Percentiles rank a stretch among this genome's conserved stretches.
Conservation (phyloP, 1,140 invertebrate genomes). For the Trichoplusia ni region DNA sequence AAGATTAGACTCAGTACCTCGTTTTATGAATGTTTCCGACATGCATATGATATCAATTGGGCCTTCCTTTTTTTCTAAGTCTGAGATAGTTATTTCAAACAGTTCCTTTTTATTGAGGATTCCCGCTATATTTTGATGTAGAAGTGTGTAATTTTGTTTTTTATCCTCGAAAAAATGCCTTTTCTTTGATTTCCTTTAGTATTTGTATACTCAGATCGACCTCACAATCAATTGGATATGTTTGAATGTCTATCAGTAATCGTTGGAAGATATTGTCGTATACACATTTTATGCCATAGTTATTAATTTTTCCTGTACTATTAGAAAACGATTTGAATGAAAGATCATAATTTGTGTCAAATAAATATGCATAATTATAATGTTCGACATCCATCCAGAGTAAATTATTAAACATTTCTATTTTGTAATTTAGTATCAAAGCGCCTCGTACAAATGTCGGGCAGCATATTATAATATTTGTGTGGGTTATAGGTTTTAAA, state of each 20-base stretch:
- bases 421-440: not conserved
- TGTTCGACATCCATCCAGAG: not conserved
- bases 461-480: not conserved
- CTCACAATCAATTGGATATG: not conserved
- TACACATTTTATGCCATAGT: not conserved
- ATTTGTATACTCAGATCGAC: not conserved
- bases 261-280: not conserved
- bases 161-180: not conserved
- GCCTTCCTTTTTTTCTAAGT: not conserved
- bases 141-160: not conserved
- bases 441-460: not conserved
- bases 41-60: not conserved
- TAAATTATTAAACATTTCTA: not conserved
- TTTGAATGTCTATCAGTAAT: not conserved
- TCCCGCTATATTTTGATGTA: not conserved
- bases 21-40: not conserved
- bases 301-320: not conserved
- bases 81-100: not conserved
- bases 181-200: not conserved
- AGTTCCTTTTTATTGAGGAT: not conserved
- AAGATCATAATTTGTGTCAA: not conserved
- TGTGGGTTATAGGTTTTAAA: not conserved
- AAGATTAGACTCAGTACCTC: not conserved
- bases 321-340: not conserved
- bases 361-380: not conserved